These are phyloP conservation scores for Schizopygopsis malacanthus DNA, from an alignment of 2,797 vertebrate genomes.

Conservation along the genomic window DNA sequence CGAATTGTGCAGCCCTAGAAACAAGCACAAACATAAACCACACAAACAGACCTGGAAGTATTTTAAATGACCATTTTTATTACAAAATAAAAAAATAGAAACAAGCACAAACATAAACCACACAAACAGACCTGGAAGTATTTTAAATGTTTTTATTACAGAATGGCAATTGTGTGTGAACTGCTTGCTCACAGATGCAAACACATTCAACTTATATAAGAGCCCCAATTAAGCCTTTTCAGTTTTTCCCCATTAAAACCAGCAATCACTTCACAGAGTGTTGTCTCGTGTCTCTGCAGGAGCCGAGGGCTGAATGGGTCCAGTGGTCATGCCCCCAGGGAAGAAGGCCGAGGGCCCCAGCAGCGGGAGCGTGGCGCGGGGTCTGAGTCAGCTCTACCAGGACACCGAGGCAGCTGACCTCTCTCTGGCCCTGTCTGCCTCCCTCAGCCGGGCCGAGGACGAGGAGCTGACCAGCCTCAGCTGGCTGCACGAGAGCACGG, in stretches of 20 bases:
- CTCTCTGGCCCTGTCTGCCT: constrained; percentile 87
- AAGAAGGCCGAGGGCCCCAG: constrained; percentile 96
- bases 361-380: constrained; percentile 88
- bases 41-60: background rate
- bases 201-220: background rate
- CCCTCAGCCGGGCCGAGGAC: constrained; percentile 88
- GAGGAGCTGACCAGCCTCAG: constrained; percentile 96
- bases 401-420: constrained; percentile 85
- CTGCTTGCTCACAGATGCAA: background rate
- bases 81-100: background rate
- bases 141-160: background rate
- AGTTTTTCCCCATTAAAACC: background rate
- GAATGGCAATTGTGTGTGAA: background rate
- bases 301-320: constrained; percentile 94
- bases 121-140: background rate
- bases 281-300: constrained; percentile 47
- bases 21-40: background rate
- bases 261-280: background rate
- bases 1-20: background rate
- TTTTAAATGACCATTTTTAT: background rate
- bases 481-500: constrained; percentile 97
- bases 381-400: constrained; percentile 87
- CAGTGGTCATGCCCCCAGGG: constrained; percentile 98
- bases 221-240: background rate
- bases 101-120: background rate